These are phyloP conservation scores for Diadophis punctatus DNA, from an alignment of 2,113 vertebrate genomes.

Conservation along the genomic window DNA sequence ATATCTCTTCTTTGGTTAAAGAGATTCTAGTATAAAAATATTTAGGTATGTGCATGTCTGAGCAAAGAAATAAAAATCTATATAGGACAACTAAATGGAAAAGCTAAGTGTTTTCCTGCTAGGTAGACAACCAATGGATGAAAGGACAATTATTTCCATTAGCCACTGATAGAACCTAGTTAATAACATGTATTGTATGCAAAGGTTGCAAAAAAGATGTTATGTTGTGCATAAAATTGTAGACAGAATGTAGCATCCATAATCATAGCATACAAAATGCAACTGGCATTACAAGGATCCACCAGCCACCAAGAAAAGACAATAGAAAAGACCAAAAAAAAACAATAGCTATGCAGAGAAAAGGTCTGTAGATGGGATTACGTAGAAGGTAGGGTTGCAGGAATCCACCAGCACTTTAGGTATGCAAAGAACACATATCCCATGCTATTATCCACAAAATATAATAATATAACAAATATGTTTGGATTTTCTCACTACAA, in stretches of 20 bases:
- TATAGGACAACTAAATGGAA: constrained; percentile 29
- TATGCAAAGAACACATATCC: not conserved
- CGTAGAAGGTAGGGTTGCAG: not conserved
- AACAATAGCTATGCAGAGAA: not conserved
- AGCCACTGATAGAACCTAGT: not conserved
- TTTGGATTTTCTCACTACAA: not conserved
- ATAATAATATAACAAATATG: not conserved
- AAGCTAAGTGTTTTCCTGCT: constrained; percentile 20
- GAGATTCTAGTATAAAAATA: constrained; percentile 41
- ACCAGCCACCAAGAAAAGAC: not conserved
- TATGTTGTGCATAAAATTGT: not conserved
- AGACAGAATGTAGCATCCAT: constrained; percentile 30
- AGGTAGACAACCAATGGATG: not conserved
- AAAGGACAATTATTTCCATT: not conserved
- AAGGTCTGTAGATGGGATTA: not conserved
- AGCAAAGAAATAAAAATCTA: constrained; percentile 19
- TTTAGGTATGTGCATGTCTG: constrained; percentile 28
- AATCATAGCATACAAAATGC: not conserved
- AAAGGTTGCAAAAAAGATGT: not conserved
- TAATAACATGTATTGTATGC: not conserved
- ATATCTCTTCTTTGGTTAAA: constrained; percentile 52
- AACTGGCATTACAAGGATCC: not conserved
- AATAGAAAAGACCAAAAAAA: not conserved
- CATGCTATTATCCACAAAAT: not conserved
- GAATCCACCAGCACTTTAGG: not conserved